phyloP scores from a whole-genome alignment of 1,140 invertebrate species.

The Sitophilus oryzae region DNA sequence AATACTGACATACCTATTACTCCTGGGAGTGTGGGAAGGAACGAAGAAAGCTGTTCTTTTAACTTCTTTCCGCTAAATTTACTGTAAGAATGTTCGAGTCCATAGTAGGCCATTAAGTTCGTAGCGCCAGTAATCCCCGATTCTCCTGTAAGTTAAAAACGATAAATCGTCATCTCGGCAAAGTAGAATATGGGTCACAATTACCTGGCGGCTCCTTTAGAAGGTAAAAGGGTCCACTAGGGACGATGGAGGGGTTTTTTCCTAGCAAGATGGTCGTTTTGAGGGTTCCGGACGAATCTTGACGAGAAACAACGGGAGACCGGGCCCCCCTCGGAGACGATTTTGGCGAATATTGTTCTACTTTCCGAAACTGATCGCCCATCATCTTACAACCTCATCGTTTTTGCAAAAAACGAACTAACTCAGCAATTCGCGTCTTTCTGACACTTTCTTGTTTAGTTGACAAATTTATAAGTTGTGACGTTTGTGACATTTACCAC shows the following conservation, averaged over 20 bases:
- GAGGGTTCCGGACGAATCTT: constrained; percentile 93
- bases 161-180: too few relatives aligned
- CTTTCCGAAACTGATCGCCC: constrained; percentile 85
- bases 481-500: too few relatives aligned
- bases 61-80: constrained; percentile 98
- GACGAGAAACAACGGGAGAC: constrained; percentile 87
- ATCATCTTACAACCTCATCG: constrained; percentile 69
- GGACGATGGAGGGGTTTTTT: constrained; percentile 92
- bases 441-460: too few relatives aligned
- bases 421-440: too few relatives aligned
- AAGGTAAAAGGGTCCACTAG: constrained; percentile 95
- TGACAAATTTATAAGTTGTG: too few relatives aligned
- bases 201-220: constrained; percentile 95
- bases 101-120: constrained; percentile 95
- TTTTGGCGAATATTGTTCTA: constrained; percentile 90
- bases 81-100: constrained; percentile 93
- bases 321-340: constrained; percentile 87
- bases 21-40: constrained; percentile 89
- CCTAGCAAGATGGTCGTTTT: constrained; percentile 96
- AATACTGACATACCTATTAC: constrained; percentile 54
- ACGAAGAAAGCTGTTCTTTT: constrained; percentile 91
- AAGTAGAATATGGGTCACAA: too few relatives aligned
- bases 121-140: constrained; percentile 92
- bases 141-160: constrained; percentile 77
- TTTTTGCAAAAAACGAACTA: constrained; percentile 28